Percentiles rank a stretch among this genome's conserved stretches.
Evolutionary conservation across 2,797 vertebrate genomes (phyloP).

Genomic region (Paratrypauchen microcephalus): DNA sequence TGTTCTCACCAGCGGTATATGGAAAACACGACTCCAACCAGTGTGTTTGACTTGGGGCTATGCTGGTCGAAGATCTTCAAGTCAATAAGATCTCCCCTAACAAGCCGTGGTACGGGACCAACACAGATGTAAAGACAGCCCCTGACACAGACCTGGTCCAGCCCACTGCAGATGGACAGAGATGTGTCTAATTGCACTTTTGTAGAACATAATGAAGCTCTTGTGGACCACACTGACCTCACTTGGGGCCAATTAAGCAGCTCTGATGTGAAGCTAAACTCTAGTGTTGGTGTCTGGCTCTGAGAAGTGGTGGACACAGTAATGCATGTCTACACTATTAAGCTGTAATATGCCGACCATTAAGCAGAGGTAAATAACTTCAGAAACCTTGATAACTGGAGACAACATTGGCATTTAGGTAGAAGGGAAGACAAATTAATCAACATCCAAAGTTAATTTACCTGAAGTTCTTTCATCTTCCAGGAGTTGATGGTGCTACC

Average conservation of each 20-base stretch:
- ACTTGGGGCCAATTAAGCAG: constrained; percentile 53
- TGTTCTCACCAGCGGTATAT: constrained; percentile 17
- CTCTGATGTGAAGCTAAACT: constrained; percentile 42
- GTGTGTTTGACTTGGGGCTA: constrained; percentile 24
- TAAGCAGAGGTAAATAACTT: background rate
- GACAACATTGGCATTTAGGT: background rate
- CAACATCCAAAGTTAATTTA: background rate
- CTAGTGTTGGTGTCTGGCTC: constrained; percentile 22
- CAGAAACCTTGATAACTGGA: background rate
- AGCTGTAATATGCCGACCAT: background rate
- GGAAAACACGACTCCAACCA: constrained; percentile 12
- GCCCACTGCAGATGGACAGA: constrained; percentile 35
- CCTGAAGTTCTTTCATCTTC: background rate
- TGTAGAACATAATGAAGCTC: constrained; percentile 60
- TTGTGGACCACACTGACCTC: constrained; percentile 37
- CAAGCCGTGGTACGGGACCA: constrained; percentile 34
- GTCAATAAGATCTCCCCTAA: constrained; percentile 39
- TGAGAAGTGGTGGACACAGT: background rate
- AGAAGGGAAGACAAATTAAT: background rate
- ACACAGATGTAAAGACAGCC: constrained; percentile 30
- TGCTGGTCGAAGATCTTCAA: constrained; percentile 32
- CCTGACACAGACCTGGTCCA: constrained; percentile 16
- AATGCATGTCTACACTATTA: background rate
- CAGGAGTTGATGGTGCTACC: background rate
- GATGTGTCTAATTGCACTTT: constrained; percentile 42